Evolutionary conservation across 2,888 invertebrate species (phyloP).

Genomic region (Thelaira solivaga): DNA sequence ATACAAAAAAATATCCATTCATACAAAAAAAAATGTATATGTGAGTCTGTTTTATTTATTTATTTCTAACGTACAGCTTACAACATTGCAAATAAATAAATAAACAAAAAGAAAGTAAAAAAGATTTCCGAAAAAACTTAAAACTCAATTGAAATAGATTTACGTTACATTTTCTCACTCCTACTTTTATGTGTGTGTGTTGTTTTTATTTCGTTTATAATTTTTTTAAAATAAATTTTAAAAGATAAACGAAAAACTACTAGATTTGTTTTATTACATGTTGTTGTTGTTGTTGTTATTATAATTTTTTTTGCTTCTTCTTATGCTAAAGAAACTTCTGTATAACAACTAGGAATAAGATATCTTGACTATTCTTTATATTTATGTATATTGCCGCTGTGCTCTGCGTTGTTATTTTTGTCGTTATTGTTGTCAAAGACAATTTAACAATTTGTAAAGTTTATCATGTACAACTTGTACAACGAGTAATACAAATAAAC

Average conservation of each 20-base stretch:
- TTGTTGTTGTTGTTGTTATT: constrained; percentile 37
- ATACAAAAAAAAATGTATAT: neutral
- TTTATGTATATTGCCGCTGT: constrained; percentile 44
- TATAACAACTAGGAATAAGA: constrained; percentile 46
- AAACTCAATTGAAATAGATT: constrained; percentile 62
- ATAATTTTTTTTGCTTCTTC: too few relatives aligned
- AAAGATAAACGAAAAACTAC: constrained; percentile 46
- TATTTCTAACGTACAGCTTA: constrained; percentile 9
- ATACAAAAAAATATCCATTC: too few relatives aligned
- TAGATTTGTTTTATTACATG: constrained; percentile 35
- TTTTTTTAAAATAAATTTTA: constrained; percentile 15
- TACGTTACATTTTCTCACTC: constrained; percentile 56
- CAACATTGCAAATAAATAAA: neutral
- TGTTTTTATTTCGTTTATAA: neutral
- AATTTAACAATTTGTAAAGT: constrained; percentile 63
- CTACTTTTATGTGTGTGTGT: too few relatives aligned
- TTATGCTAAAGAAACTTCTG: constrained; percentile 16
- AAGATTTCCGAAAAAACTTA: constrained; percentile 57
- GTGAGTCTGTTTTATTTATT: neutral
- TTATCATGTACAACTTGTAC: constrained; percentile 57
- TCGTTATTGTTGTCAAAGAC: constrained; percentile 62
- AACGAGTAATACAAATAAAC: constrained; percentile 29
- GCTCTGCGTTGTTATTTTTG: constrained; percentile 42
- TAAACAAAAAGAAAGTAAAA: constrained; percentile 32
- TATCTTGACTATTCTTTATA: constrained; percentile 54